Percentiles rank a stretch among this genome's conserved stretches.
Evolutionary conservation across 2,888 invertebrate genomes (phyloP).

Genomic region (Arrhopalites spinosus): DNA sequence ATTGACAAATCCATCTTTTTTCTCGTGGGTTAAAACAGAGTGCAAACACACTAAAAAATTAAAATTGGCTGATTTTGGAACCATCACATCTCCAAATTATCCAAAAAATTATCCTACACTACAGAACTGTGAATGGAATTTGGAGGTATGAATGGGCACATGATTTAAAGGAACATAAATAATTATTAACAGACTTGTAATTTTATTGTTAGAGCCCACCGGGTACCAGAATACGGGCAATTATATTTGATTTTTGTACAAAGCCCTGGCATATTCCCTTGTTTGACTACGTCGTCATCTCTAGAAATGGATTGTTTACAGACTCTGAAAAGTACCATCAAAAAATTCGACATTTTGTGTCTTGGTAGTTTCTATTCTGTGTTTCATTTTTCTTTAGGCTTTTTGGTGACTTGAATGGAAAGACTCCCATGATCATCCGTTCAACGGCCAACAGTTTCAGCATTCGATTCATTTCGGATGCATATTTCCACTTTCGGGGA

Average conservation of each 20-base stretch:
- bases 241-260: conserved; percentile 53
- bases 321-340: conserved; percentile 47
- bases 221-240: conserved; percentile 49
- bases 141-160: conserved; percentile 45
- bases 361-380: no score
- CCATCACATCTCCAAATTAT: conserved; percentile 52
- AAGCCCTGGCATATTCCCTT: conserved; percentile 55
- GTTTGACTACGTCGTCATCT: conserved; percentile 54
- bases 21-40: no score
- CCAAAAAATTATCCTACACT: conserved; percentile 54
- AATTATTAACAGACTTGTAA: background rate
- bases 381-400: conserved; percentile 37
- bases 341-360: no score
- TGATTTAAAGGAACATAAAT: background rate
- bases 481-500: conserved; percentile 54
- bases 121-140: conserved; percentile 51
- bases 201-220: conserved; percentile 37
- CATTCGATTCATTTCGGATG: conserved; percentile 50
- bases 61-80: conserved; percentile 51
- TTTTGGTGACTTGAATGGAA: conserved; percentile 52
- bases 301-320: conserved; percentile 50
- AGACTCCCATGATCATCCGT: conserved; percentile 50
- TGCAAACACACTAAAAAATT: conserved; percentile 27
- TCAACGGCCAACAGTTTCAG: conserved; percentile 51
- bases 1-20: no score